phyloP scores from a whole-genome alignment of 2,888 invertebrate species.

The Rhimphoctona megacephalus region DNA sequence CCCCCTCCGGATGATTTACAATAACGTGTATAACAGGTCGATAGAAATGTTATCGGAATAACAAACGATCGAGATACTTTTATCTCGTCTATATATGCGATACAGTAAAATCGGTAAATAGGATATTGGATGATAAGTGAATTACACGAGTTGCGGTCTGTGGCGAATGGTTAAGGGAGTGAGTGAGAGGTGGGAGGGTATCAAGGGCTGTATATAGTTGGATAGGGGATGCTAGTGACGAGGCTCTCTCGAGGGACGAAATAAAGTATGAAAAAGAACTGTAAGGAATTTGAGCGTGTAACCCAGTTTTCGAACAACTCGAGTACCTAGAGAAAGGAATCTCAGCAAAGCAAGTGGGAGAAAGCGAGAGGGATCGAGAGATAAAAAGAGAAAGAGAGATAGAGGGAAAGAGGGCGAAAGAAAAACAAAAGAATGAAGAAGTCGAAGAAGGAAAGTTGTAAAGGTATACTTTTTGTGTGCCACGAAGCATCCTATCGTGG shows the following conservation, averaged over 20 bases:
- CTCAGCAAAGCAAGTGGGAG: background rate
- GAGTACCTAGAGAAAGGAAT: conserved; percentile 44
- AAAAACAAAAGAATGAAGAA: conserved; percentile 15
- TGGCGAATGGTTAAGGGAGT: conserved; percentile 38
- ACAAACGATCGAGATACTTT: conserved; percentile 32
- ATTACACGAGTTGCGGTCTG: conserved; percentile 39
- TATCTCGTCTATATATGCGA: conserved; percentile 25
- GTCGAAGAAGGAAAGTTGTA: conserved; percentile 34
- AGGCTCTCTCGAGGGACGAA: conserved; percentile 43
- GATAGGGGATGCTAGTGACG: conserved; percentile 43
- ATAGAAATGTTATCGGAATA: conserved; percentile 30
- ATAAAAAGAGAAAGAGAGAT: background rate
- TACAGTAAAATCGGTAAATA: conserved; percentile 20
- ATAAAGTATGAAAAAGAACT: conserved; percentile 50
- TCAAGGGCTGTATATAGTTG: conserved; percentile 34
- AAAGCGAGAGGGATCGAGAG: conserved; percentile 23
- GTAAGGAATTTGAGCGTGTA: conserved; percentile 68
- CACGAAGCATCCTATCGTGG: conserved; percentile 36
- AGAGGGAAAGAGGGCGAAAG: background rate
- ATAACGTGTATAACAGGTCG: conserved; percentile 12
- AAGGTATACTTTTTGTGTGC: conserved; percentile 39
- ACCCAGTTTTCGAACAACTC: conserved; percentile 68
- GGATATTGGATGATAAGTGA: conserved; percentile 38
- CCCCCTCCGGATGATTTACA: background rate
- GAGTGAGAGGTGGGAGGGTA: background rate